A percentile compares a stretch with the other conserved stretches of the same genome.
Conservation (phyloP, 2,888 invertebrate species). For the Lochmaea crataegi region DNA sequence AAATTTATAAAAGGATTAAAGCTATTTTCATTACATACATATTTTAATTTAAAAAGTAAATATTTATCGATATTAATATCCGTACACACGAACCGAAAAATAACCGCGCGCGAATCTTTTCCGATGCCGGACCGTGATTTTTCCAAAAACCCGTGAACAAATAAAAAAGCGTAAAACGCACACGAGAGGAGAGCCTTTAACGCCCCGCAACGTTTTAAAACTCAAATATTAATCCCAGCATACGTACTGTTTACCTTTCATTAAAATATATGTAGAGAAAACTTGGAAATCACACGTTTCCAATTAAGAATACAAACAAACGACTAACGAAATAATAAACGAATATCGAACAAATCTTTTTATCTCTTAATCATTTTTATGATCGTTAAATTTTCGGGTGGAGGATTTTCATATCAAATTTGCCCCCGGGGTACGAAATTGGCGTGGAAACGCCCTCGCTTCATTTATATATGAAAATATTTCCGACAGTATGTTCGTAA, state of each 20-base stretch:
- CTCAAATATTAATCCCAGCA: slow-evolving; percentile 53
- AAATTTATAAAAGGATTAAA: no score
- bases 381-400: slow-evolving; percentile 30
- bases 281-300: slow-evolving; percentile 64
- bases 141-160: slow-evolving; percentile 25
- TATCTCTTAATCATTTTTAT: slow-evolving; percentile 44
- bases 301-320: slow-evolving; percentile 56
- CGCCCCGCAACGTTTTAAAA: slow-evolving; percentile 55
- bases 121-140: neutral
- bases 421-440: neutral
- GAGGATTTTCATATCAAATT: slow-evolving; percentile 17
- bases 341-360: slow-evolving; percentile 36
- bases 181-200: slow-evolving; percentile 44
- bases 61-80: neutral
- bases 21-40: no score
- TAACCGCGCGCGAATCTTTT: neutral
- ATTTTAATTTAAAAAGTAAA: no score
- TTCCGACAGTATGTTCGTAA: no score
- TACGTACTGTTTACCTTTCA: slow-evolving; percentile 57
- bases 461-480: neutral
- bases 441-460: neutral
- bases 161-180: slow-evolving; percentile 43
- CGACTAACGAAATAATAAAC: slow-evolving; percentile 53
- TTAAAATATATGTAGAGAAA: slow-evolving; percentile 64
- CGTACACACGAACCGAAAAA: neutral